Evolutionary conservation across 2,888 invertebrate genomes (phyloP), one percentile per base, ranked within the genome.

Genomic region (Rotaria macrura): DNA sequence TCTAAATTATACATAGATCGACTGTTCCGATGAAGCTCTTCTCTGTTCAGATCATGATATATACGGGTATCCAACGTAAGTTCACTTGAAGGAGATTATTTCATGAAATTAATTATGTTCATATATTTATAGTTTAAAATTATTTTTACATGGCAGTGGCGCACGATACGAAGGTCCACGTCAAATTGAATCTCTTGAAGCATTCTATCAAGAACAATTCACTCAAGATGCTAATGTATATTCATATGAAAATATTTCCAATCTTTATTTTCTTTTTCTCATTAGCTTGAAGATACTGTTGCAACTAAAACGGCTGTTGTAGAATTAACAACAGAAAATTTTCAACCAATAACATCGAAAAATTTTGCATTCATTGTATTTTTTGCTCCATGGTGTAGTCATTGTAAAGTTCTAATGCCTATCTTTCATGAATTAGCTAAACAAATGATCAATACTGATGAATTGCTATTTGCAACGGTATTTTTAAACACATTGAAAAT

Each of bases 291-390:
- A 79, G 74, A 79, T 40, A 23, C 9, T 79, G 38, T 79, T 10
- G 74, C 74, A 25, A 79, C 38, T 25, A 79, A 43, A 43, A 9
- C 23, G 14, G n/a, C 74, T 25, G 3, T 79, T 23, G 5, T 25
- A 25, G 74, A 79, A 43, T 25, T 79, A 38, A 79, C 38, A 12
- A 12, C 74, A 43, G 74, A 38, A 4, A 79, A 38, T 65, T 65
- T 65, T 29, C 14, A 3, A 17, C 29, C 4, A 34, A 65, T 34
- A 6, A 65, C 34, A 14, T 34, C 65, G 17, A 65, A 65, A 83
- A 95, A 95, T 84, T 93, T 94, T 88, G 94, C 95, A 90, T 96
- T 96, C 89, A 92, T 96, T 9, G 95, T 96, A 92, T 96, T 96
- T 91, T 96, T 94, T 91, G 95, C 95, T 0, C 95, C 96, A 0